Evolutionary conservation across 2,113 vertebrate genomes (phyloP), one percentile per base, ranked within the genome.

Genomic region (Clinocottus analis): DNA sequence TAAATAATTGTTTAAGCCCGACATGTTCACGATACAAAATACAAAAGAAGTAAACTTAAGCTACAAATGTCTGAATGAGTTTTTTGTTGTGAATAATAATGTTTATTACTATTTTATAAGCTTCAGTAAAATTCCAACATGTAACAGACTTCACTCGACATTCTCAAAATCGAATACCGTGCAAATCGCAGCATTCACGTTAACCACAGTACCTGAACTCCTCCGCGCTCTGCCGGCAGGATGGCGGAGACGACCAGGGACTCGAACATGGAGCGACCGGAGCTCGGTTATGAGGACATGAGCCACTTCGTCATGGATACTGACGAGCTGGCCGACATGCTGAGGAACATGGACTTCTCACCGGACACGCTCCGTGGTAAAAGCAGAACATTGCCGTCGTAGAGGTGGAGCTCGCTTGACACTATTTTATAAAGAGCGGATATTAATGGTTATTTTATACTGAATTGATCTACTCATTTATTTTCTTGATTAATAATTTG

Each of bases 261-360:
- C n/a, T 94, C 95, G 0, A 82, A 94, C 81, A 78, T 93, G 6
- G 95, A 95, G 72, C 94, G 92, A 43, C 94, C 94, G 0, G 96
- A 97, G 70, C 93, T 94, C 0, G 95, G 96, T 58, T 97, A 95
- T 0, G 96, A 97, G 85, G 96, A 92, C 55, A 96, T 97, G 97
- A 95, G 95, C 72, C 95, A 96, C 47, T 96, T 98, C 64, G 82
- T 82, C 13, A 79, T 98, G 77, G 94, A 95, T 0, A 94, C 95
- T 12, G 96, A 96, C 53, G 84, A 94, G 0, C 90, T 96, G 68
- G 94, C 94, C 0, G 93, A 94, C 61, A 93, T 94, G 94, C 92
- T 98, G 88, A 90, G 93, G 72, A 96, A 94, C 85, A 96, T 98
- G 0, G 92, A 96, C 88, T 98, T 99, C 92, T 94, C 94, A 79